Conservation (phyloP, 2,888 invertebrate species). For the Chymomyza fuscimana region DNA sequence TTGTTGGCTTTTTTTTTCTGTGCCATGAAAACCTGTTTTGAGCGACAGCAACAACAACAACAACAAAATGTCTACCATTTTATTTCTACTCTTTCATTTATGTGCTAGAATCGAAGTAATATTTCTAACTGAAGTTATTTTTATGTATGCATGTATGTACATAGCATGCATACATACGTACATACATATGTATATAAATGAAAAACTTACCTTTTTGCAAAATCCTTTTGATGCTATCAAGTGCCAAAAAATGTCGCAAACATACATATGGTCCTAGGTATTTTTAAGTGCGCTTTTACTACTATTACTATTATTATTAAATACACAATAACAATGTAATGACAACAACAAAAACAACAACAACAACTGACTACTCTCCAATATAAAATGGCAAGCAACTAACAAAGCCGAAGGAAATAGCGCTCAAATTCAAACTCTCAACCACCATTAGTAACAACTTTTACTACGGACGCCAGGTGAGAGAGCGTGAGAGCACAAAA, state of each 20-base stretch:
- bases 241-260: too few species aligned
- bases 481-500: neutral
- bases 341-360: neutral
- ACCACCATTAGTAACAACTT: neutral
- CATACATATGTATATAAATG: neutral
- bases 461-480: slow-evolving; percentile 2
- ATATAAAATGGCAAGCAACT: slow-evolving; percentile 12
- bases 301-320: neutral
- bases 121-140: neutral
- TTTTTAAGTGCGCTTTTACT: too few species aligned
- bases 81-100: neutral
- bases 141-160: neutral
- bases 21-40: slow-evolving; percentile 57
- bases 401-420: neutral
- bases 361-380: slow-evolving; percentile 17
- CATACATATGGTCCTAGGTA: too few species aligned
- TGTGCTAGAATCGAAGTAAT: neutral
- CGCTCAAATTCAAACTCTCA: neutral
- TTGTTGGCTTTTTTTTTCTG: slow-evolving; percentile 11
- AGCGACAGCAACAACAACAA: slow-evolving; percentile 21
- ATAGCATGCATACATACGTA: too few species aligned
- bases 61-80: neutral
- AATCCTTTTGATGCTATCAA: too few species aligned
- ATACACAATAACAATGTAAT: neutral
- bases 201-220: too few species aligned